phyloP scores from a whole-genome alignment of 2,797 vertebrate species.

The Zenarchopterus dispar region DNA sequence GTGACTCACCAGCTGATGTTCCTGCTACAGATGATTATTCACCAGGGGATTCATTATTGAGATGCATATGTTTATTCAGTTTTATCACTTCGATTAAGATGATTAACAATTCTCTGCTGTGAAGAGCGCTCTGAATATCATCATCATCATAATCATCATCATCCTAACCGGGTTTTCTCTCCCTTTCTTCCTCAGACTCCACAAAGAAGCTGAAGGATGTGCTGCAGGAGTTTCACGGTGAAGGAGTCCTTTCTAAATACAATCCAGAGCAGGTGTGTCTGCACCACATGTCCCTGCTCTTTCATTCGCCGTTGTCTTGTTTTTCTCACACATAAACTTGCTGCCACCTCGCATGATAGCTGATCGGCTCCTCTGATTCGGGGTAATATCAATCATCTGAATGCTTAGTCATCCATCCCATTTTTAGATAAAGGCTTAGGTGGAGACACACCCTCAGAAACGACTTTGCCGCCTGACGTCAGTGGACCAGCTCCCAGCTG shows the following conservation, averaged over 20 bases:
- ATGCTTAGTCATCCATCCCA: slow-evolving; percentile 38
- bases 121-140: background rate
- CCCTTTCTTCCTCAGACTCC: slow-evolving; percentile 82
- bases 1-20: slow-evolving; percentile 44
- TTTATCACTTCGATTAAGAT: slow-evolving; percentile 8
- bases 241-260: slow-evolving; percentile 88
- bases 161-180: background rate
- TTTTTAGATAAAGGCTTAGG: slow-evolving; percentile 9
- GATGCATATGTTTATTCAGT: slow-evolving; percentile 15
- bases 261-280: slow-evolving; percentile 89
- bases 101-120: background rate
- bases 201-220: slow-evolving; percentile 94
- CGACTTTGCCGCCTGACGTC: slow-evolving; percentile 28
- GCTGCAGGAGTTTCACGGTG: slow-evolving; percentile 89
- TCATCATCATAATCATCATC: background rate
- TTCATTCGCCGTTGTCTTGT: background rate
- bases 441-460: slow-evolving; percentile 6
- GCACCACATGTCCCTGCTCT: background rate
- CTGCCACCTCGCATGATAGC: slow-evolving; percentile 22
- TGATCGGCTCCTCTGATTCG: background rate
- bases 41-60: slow-evolving; percentile 27
- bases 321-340: slow-evolving; percentile 5
- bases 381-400: too few relatives aligned
- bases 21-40: slow-evolving; percentile 29
- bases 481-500: slow-evolving; percentile 20